These are phyloP conservation scores for Lasioglossum marginatum DNA, from an alignment of 2,888 invertebrate species.

Conservation along the genomic window DNA sequence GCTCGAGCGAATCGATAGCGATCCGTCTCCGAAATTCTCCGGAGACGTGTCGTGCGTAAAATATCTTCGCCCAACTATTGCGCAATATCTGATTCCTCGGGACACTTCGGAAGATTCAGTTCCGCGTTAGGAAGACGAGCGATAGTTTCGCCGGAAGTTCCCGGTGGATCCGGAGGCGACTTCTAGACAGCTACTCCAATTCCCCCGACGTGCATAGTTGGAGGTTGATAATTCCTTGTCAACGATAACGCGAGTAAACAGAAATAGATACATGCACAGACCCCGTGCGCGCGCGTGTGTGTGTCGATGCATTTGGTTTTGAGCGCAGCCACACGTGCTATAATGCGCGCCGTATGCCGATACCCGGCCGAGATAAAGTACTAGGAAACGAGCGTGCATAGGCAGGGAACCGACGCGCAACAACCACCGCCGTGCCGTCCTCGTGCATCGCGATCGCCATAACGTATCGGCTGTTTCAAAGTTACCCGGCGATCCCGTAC, in stretches of 20 bases:
- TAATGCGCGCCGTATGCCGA: constrained; percentile 64
- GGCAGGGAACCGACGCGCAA: constrained; percentile 34
- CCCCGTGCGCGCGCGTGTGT: no score
- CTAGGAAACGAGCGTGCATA: constrained; percentile 73
- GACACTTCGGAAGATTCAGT: background rate
- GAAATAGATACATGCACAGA: background rate
- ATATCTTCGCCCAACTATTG: background rate
- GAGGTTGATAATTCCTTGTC: constrained; percentile 1
- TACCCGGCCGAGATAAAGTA: constrained; percentile 78
- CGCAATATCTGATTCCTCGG: background rate
- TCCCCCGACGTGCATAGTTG: background rate
- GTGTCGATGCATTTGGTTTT: constrained; percentile 44
- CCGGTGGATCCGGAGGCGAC: background rate
- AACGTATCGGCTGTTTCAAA: constrained; percentile 56
- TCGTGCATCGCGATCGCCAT: constrained; percentile 59
- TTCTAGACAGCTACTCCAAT: background rate
- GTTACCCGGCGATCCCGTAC: constrained; percentile 30
- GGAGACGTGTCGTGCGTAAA: background rate
- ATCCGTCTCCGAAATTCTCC: background rate
- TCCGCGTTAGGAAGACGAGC: background rate
- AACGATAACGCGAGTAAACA: constrained; percentile 31
- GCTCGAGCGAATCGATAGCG: background rate
- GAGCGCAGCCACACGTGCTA: constrained; percentile 50
- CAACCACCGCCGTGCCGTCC: constrained; percentile 23
- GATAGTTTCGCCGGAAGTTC: constrained; percentile 6